phyloP scores from a whole-genome alignment of 53 echinoderm and acorn worm genomes.

The Echinometra lucunter region DNA sequence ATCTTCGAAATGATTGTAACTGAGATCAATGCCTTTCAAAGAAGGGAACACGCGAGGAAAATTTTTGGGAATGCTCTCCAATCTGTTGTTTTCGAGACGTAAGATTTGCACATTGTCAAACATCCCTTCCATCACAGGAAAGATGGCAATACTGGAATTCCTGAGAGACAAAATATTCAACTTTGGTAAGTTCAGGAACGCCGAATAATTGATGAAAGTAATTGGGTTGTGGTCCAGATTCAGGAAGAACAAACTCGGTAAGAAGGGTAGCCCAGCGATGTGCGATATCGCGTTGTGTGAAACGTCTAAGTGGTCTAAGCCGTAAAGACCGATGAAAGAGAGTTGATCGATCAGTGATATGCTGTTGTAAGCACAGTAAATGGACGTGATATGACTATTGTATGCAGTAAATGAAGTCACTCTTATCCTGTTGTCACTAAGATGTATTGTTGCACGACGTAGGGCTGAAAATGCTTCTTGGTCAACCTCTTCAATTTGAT shows the following conservation, averaged over 20 bases:
- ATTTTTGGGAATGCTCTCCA: background rate
- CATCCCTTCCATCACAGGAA: background rate
- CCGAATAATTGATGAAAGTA: background rate
- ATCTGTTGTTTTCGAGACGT: background rate
- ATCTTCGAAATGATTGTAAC: background rate
- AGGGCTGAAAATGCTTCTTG: background rate
- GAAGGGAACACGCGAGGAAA: background rate
- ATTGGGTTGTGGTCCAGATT: background rate
- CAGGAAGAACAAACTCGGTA: background rate
- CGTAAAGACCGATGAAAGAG: background rate
- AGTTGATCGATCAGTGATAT: background rate
- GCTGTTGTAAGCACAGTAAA: background rate
- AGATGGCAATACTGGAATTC: background rate
- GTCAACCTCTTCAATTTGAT: background rate
- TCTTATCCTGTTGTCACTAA: background rate
- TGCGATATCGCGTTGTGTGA: background rate
- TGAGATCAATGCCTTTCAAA: background rate
- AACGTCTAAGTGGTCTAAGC: background rate
- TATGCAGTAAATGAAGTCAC: background rate
- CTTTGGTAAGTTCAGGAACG: background rate
- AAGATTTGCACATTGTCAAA: background rate
- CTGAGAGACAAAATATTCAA: background rate
- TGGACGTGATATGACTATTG: background rate
- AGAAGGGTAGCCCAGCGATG: background rate
- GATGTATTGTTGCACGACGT: background rate